phyloP scores from a whole-genome alignment of 2,888 invertebrate species.

The Sinhomidia bicolor region DNA sequence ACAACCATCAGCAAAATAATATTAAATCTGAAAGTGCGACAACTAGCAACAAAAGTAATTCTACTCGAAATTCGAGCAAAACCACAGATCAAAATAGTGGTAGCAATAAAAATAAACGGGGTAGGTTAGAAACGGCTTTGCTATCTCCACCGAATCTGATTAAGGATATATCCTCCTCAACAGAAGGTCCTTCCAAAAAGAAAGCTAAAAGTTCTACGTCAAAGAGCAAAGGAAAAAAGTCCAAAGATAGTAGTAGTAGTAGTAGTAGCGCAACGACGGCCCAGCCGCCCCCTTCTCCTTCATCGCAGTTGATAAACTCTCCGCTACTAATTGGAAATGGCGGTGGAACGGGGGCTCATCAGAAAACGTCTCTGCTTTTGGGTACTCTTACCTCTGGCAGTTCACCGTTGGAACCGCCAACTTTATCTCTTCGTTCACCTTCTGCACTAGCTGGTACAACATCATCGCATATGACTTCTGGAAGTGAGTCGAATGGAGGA shows the following conservation, averaged over 20 bases:
- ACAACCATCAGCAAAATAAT: neutral
- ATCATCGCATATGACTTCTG: neutral
- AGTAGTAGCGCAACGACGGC: neutral
- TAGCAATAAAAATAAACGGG: conserved; percentile 35
- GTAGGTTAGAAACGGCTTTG: conserved; percentile 41
- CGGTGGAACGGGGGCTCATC: neutral
- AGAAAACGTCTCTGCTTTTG: conserved; percentile 44
- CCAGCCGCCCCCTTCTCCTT: conserved; percentile 19
- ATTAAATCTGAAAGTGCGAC: neutral
- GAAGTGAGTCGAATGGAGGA: conserved; percentile 11
- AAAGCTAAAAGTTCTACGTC: conserved; percentile 40
- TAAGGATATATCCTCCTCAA: conserved; percentile 14
- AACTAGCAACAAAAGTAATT: neutral
- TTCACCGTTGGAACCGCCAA: conserved; percentile 50
- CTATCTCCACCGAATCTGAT: conserved; percentile 37
- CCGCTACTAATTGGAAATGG: conserved; percentile 39
- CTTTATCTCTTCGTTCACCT: conserved; percentile 50
- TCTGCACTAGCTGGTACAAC: conserved; percentile 15
- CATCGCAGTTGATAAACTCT: conserved; percentile 25
- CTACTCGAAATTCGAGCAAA: conserved; percentile 13
- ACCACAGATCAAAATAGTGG: conserved; percentile 10
- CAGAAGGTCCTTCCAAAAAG: conserved; percentile 55
- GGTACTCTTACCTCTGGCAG: conserved; percentile 35
- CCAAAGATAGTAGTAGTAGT: conserved; percentile 34
- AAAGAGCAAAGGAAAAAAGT: conserved; percentile 41